These are phyloP conservation scores for Hanleya hanleyi DNA, from an alignment of 2,888 invertebrate species.

Conservation along the genomic window DNA sequence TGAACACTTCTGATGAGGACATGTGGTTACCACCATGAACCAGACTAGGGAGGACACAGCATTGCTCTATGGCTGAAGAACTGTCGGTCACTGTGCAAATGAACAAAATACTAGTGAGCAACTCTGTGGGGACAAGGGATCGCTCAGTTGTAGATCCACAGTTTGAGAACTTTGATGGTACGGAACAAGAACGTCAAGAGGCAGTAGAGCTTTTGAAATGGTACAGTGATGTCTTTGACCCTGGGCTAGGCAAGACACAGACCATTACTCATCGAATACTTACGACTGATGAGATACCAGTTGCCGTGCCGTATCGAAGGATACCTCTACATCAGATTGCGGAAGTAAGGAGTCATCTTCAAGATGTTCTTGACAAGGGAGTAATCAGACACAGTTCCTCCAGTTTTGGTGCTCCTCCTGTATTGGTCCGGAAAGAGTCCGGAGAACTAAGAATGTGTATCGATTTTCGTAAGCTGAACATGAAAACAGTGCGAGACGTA, in stretches of 20 bases:
- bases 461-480: conserved; percentile 32
- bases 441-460: conserved; percentile 28
- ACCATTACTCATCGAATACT: conserved; percentile 8
- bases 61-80: neutral
- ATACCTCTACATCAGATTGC: conserved; percentile 17
- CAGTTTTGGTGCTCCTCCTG: conserved; percentile 39
- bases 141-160: no score
- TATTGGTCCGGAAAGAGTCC: conserved; percentile 36
- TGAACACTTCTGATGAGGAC: conserved; percentile 2
- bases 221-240: conserved; percentile 12
- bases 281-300: conserved; percentile 6
- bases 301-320: conserved; percentile 13
- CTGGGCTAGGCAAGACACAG: neutral
- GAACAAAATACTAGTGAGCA: neutral
- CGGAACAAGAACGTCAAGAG: no score
- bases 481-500: no score
- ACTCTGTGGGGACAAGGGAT: neutral
- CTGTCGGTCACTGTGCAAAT: neutral
- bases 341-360: conserved; percentile 22
- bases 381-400: neutral
- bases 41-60: neutral
- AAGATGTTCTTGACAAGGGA: conserved; percentile 16
- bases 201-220: conserved; percentile 3
- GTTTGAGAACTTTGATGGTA: no score
- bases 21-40: conserved; percentile 12